Percentiles rank a stretch among this genome's conserved stretches.
phyloP scores from a whole-genome alignment of 1,140 invertebrate genomes.

The Episyrphus balteatus region DNA sequence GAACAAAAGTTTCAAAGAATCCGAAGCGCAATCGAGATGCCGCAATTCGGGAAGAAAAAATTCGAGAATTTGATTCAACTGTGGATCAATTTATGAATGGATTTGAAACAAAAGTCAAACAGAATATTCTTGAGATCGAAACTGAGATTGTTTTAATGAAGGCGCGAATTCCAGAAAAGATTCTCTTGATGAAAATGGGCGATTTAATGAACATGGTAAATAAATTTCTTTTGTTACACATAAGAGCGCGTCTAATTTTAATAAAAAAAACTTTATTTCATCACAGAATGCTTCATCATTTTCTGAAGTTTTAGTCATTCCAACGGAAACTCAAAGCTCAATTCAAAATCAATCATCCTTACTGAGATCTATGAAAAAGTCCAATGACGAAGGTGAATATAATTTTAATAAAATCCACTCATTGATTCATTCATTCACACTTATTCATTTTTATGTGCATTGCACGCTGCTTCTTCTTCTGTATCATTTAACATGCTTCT shows the following conservation, averaged over 20 bases:
- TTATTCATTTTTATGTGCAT: conserved; percentile 5
- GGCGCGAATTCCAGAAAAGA: conserved; percentile 2
- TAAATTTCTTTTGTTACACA: too few relatives aligned
- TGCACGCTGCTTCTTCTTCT: not conserved
- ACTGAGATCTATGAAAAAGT: conserved; percentile 5
- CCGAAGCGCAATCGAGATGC: conserved; percentile 30
- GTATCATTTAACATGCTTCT: too few relatives aligned
- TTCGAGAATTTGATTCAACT: conserved; percentile 24
- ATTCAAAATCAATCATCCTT: conserved; percentile 13
- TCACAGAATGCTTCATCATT: too few relatives aligned
- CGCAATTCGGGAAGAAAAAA: conserved; percentile 26
- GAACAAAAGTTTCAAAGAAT: conserved; percentile 31
- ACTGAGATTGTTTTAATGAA: conserved; percentile 10
- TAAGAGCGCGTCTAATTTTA: too few relatives aligned
- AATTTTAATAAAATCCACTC: not conserved
- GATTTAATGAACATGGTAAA: conserved; percentile 12
- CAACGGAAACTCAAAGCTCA: not conserved
- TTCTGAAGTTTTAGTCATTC: too few relatives aligned
- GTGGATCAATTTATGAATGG: conserved; percentile 16
- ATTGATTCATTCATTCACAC: conserved; percentile 2
- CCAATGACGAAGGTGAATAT: conserved; percentile 27
- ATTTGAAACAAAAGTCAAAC: conserved; percentile 17
- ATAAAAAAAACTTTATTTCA: too few relatives aligned
- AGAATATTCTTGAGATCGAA: conserved; percentile 12
- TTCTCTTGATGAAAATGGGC: conserved; percentile 18